Evolutionary conservation across 2,797 vertebrate genomes (phyloP).

Genomic region (Lerista edwardsae): DNA sequence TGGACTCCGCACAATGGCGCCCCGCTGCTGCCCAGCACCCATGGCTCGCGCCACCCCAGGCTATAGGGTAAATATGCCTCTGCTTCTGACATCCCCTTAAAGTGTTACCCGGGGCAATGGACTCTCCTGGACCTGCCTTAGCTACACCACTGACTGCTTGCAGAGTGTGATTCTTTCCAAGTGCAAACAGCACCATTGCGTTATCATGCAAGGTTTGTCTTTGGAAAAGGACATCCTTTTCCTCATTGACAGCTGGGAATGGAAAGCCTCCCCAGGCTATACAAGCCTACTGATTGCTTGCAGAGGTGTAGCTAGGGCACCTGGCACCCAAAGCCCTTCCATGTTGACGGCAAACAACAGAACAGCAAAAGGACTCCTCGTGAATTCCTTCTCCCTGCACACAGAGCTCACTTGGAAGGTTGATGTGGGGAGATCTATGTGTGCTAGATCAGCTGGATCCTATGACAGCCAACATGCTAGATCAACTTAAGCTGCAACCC

Average conservation of each 20-base stretch:
- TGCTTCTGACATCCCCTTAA: too few relatives aligned
- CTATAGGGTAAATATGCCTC: too few relatives aligned
- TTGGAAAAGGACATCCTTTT: neutral
- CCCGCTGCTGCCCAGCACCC: too few relatives aligned
- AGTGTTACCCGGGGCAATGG: too few relatives aligned
- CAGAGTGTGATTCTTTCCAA: neutral
- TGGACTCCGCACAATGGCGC: too few relatives aligned
- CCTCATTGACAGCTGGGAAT: neutral
- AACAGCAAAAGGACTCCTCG: neutral
- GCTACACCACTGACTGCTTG: slow-evolving; percentile 9
- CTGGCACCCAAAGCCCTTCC: neutral
- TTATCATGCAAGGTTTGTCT: slow-evolving; percentile 28
- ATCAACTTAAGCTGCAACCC: neutral
- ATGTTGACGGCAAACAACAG: neutral
- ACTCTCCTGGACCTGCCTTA: too few relatives aligned
- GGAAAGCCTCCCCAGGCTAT: too few relatives aligned
- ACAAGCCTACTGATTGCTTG: too few relatives aligned
- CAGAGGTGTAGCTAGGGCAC: too few relatives aligned
- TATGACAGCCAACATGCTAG: neutral
- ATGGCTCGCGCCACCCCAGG: too few relatives aligned
- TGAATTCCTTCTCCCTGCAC: neutral
- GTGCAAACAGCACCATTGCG: slow-evolving; percentile 28
- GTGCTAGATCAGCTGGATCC: too few relatives aligned
- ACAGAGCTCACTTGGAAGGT: too few relatives aligned
- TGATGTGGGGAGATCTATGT: neutral